These are phyloP conservation scores for Loxodonta africana DNA, from an alignment of 2,113 vertebrate species.

Conservation along the genomic window DNA sequence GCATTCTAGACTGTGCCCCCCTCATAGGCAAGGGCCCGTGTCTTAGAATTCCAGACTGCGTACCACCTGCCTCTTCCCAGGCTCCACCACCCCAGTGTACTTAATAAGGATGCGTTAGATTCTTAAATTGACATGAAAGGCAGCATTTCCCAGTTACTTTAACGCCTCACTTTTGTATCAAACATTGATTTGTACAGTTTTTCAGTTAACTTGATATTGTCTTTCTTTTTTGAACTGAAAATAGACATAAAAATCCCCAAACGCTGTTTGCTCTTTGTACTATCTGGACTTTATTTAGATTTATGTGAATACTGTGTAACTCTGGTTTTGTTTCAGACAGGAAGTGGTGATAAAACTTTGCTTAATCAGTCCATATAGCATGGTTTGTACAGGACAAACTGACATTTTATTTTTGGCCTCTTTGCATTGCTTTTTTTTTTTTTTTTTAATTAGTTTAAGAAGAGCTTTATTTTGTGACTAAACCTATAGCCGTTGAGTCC, in stretches of 20 bases:
- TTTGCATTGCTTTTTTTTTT: conserved; percentile 72
- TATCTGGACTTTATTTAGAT: conserved; percentile 9
- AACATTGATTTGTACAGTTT: background rate
- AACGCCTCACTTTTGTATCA: background rate
- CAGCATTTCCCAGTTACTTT: background rate
- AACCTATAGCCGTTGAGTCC: background rate
- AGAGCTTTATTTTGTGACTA: conserved; percentile 70
- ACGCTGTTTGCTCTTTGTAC: background rate
- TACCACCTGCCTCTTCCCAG: background rate
- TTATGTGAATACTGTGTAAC: background rate
- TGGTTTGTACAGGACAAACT: conserved; percentile 71
- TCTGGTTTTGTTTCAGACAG: conserved; percentile 75
- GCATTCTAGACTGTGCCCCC: background rate
- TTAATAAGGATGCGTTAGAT: background rate
- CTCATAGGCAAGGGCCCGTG: background rate
- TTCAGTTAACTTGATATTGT: background rate
- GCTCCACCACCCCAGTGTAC: background rate
- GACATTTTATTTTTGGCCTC: conserved; percentile 81
- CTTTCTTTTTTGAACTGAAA: conserved; percentile 49
- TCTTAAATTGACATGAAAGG: background rate
- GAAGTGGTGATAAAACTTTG: conserved; percentile 77
- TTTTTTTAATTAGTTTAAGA: conserved; percentile 64
- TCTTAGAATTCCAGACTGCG: background rate
- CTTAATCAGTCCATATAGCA: conserved; percentile 76
- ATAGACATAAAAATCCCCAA: conserved; percentile 29